These are phyloP conservation scores for Sesamia inferens DNA, from an alignment of 2,888 invertebrate species.

Conservation along the genomic window DNA sequence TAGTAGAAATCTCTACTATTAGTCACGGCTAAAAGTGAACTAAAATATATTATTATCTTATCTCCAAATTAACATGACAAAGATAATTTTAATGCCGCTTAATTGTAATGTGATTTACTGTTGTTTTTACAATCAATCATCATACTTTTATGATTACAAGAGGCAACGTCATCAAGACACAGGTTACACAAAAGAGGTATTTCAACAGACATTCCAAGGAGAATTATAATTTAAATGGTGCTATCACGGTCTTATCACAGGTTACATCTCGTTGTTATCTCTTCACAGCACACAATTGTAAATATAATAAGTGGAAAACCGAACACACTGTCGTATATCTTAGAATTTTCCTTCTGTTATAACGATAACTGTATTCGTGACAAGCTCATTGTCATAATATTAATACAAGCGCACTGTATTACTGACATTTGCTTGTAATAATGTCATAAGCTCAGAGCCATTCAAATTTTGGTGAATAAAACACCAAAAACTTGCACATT, in stretches of 20 bases:
- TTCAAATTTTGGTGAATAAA: too few relatives aligned
- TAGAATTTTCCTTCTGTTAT: conserved; percentile 10
- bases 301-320: conserved; percentile 25
- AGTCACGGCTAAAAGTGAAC: conserved; percentile 7
- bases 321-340: neutral
- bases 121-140: conserved; percentile 15
- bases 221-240: conserved; percentile 49
- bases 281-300: conserved; percentile 36
- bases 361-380: conserved; percentile 30
- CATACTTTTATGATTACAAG: conserved; percentile 25
- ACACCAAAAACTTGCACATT: neutral
- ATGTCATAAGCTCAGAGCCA: conserved; percentile 1
- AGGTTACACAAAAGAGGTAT: conserved; percentile 21
- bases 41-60: conserved; percentile 27
- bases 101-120: conserved; percentile 25
- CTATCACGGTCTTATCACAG: conserved; percentile 46
- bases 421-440: conserved; percentile 10
- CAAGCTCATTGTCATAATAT: conserved; percentile 28
- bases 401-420: conserved; percentile 1
- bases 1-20: neutral
- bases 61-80: conserved; percentile 23
- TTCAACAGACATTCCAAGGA: conserved; percentile 45
- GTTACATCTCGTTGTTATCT: conserved; percentile 52
- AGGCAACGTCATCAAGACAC: conserved; percentile 2
- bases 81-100: conserved; percentile 30